Percentiles rank a stretch among this genome's conserved stretches.
Conservation (phyloP, 2,113 vertebrate genomes). For the Rousettus leschenaultii region DNA sequence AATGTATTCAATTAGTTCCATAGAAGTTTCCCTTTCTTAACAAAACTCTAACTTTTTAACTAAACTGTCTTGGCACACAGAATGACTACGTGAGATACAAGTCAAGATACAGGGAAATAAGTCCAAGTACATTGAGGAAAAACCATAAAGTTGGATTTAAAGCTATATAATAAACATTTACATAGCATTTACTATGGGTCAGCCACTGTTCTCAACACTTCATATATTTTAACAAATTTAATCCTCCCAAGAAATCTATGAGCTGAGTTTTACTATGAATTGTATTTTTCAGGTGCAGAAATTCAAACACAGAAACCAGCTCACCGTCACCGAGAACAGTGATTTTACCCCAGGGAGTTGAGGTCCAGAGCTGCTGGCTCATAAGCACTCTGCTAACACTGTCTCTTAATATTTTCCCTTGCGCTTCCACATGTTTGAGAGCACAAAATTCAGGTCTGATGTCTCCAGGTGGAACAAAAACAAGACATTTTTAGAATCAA, state of each 20-base stretch:
- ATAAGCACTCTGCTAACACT: too few relatives aligned
- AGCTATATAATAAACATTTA: not conserved
- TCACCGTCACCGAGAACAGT: not conserved
- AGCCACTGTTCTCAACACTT: not conserved
- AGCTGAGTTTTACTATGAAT: not conserved
- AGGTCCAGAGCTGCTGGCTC: not conserved
- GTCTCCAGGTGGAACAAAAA: not conserved
- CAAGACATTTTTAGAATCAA: not conserved
- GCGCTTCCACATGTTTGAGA: not conserved
- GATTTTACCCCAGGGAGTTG: not conserved
- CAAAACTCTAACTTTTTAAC: not conserved
- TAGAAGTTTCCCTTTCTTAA: not conserved
- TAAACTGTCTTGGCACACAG: not conserved
- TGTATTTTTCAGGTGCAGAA: not conserved
- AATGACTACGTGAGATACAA: not conserved
- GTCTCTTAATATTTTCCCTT: not conserved
- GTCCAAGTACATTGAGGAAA: not conserved
- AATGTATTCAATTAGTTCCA: not conserved
- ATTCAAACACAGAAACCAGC: not conserved
- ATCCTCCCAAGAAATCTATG: not conserved
- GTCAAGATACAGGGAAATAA: not conserved
- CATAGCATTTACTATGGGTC: not conserved
- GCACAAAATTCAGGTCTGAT: not conserved
- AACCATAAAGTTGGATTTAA: not conserved
- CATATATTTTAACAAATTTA: not conserved